phyloP scores from a whole-genome alignment of 2,888 invertebrate genomes.

The Allolobophora icterica region DNA sequence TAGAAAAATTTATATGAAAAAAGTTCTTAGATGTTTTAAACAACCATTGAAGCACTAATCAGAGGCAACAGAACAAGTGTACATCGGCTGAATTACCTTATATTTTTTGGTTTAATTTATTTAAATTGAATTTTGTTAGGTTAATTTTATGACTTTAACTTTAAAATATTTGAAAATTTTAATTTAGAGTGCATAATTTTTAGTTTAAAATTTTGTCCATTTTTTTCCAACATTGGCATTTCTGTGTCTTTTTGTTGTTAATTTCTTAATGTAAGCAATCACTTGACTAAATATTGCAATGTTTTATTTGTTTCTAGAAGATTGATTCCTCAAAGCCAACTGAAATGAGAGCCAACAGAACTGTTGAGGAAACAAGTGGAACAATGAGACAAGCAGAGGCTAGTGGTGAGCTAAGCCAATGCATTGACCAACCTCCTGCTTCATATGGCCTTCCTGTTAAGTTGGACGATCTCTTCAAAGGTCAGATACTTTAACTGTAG shows the following conservation, averaged over 20 bases:
- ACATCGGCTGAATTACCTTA: no score
- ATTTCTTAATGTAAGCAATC: not conserved
- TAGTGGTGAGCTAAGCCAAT: not conserved
- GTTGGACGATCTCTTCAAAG: slow-evolving; percentile 27
- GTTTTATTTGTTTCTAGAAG: not conserved
- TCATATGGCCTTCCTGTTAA: slow-evolving; percentile 21
- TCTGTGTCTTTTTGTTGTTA: not conserved
- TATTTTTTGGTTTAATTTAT: no score
- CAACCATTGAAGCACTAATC: no score
- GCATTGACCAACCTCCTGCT: not conserved
- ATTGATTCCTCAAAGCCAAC: not conserved
- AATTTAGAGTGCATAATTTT: no score
- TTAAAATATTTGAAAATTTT: no score
- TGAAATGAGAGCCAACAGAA: not conserved
- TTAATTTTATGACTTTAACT: no score
- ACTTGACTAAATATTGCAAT: not conserved
- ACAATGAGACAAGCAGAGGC: not conserved
- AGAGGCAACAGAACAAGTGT: no score
- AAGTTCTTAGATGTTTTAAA: no score
- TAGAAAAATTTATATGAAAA: no score
- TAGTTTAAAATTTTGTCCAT: no score
- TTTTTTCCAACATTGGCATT: not conserved
- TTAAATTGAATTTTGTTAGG: no score
- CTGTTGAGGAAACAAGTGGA: not conserved
- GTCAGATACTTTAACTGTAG: not conserved